These are phyloP conservation scores for Paraplagusia blochii DNA, from an alignment of 2,113 vertebrate genomes.

Conservation along the genomic window DNA sequence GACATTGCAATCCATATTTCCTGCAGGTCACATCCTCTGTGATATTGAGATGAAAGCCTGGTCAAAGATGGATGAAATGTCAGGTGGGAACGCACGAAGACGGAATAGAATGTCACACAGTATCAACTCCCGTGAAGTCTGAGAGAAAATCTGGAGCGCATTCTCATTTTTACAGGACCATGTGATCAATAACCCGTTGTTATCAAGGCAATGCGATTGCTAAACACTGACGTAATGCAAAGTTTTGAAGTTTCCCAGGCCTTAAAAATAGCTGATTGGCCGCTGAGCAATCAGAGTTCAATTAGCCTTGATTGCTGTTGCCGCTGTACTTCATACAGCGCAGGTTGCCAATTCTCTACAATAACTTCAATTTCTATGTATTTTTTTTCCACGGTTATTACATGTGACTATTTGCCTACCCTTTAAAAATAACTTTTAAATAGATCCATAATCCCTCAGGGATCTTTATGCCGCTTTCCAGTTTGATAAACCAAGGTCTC, in stretches of 20 bases:
- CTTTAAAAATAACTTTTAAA: constrained; percentile 12
- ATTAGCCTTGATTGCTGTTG: background rate
- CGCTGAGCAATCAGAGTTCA: background rate
- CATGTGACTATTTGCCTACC: constrained; percentile 6
- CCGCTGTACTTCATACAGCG: background rate
- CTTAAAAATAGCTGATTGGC: constrained; percentile 18
- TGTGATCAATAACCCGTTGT: background rate
- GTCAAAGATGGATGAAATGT: constrained; percentile 34
- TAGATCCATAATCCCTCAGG: constrained; percentile 6
- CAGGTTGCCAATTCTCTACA: constrained; percentile 4
- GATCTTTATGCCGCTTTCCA: constrained; percentile 4
- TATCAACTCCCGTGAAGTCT: no score
- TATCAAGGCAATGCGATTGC: background rate
- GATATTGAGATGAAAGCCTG: constrained; percentile 41
- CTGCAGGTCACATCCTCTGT: constrained; percentile 46
- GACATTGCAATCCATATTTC: constrained; percentile 64
- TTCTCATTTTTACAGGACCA: background rate
- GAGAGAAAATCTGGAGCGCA: no score
- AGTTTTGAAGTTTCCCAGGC: constrained; percentile 9
- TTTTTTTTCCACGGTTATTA: background rate
- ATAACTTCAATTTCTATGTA: background rate
- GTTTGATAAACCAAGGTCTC: constrained; percentile 18
- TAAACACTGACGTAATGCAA: no score
- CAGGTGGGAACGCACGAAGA: no score
- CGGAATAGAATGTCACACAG: no score